Conservation (phyloP, 92 coral and sea anemone genomes). For the Porites evermanni region DNA sequence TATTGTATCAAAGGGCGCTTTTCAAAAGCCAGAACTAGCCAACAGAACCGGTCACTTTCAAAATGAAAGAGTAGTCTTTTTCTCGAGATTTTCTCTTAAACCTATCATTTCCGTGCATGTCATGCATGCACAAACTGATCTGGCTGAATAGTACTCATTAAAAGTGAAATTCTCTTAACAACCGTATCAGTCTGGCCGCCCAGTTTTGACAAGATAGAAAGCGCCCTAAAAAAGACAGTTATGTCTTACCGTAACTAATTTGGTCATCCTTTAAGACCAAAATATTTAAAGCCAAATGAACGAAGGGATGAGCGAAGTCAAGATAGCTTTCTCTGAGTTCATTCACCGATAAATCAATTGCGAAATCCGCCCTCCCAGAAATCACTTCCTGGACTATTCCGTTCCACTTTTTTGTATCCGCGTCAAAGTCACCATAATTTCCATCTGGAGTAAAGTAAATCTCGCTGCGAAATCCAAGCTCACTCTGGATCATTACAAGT, state of each 20-base stretch:
- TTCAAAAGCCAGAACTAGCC: too few relatives aligned
- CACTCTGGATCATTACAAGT: conserved; percentile 52
- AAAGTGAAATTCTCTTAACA: too few relatives aligned
- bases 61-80: too few relatives aligned
- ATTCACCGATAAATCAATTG: conserved; percentile 60
- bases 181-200: too few relatives aligned
- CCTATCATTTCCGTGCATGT: too few relatives aligned
- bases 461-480: conserved; percentile 47
- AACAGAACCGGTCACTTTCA: too few relatives aligned
- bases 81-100: too few relatives aligned
- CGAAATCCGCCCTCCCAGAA: conserved; percentile 63
- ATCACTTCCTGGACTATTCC: conserved; percentile 65
- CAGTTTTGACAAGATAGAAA: too few relatives aligned
- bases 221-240: too few relatives aligned
- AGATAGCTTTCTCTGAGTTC: conserved; percentile 34
- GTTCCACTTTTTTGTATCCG: conserved; percentile 42
- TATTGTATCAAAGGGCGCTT: too few relatives aligned
- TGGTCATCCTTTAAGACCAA: conserved; percentile 55
- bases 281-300: conserved; percentile 64
- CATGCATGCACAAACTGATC: too few relatives aligned
- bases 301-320: conserved; percentile 64
- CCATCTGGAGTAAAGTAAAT: conserved; percentile 65
- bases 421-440: conserved; percentile 55
- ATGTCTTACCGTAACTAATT: conserved; percentile 1
- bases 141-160: too few relatives aligned